A percentile compares a stretch with the other conserved stretches of the same genome.
These are phyloP conservation scores for Leuciscus idus DNA, from an alignment of 2,113 vertebrate genomes.

Conservation along the genomic window DNA sequence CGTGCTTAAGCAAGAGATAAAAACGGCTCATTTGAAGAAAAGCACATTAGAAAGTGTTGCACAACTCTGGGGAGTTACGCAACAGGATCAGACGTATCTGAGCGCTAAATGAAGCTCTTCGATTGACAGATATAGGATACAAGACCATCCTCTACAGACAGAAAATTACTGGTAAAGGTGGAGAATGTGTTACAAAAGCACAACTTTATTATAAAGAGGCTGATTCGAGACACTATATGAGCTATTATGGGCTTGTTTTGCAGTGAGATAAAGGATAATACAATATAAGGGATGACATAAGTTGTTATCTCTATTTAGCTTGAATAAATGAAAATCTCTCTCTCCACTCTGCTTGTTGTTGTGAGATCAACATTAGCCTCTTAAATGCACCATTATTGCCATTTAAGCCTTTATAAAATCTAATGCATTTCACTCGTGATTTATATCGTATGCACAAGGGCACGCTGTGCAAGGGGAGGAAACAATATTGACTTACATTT, in stretches of 20 bases:
- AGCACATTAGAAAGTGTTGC: background rate
- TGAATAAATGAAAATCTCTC: background rate
- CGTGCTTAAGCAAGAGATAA: background rate
- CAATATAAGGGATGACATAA: background rate
- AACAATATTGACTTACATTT: constrained; percentile 59
- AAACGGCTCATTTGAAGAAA: background rate
- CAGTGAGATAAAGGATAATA: background rate
- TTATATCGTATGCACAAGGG: constrained; percentile 59
- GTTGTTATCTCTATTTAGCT: background rate
- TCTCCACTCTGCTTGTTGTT: background rate
- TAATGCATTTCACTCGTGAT: background rate
- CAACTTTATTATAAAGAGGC: too few species aligned
- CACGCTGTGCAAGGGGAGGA: constrained; percentile 60
- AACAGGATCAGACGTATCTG: background rate
- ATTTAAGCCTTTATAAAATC: background rate
- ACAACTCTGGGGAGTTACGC: background rate
- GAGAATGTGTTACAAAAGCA: background rate
- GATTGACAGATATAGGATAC: background rate
- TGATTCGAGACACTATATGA: background rate
- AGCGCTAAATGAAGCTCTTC: background rate
- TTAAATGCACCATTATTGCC: background rate
- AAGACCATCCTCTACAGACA: background rate
- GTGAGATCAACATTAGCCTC: background rate
- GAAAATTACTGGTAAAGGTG: background rate
- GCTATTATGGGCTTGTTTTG: background rate